Conservation (phyloP, 2,888 invertebrate species). For the Empis livida region DNA sequence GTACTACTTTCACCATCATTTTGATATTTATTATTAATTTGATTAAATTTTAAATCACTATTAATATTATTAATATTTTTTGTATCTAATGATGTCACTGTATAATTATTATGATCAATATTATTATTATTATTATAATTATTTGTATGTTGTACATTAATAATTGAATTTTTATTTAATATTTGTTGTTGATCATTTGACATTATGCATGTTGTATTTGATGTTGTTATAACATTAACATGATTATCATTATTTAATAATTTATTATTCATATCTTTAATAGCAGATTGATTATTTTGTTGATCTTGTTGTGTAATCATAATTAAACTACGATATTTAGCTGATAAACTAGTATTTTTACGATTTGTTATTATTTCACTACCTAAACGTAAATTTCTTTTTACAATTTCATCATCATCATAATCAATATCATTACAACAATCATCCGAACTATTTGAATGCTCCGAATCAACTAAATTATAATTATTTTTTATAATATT, state of each 20-base stretch:
- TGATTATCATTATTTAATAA: neutral
- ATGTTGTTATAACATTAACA: neutral
- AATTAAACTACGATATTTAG: constrained; percentile 76
- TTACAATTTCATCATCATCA: constrained; percentile 3
- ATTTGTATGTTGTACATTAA: constrained; percentile 1
- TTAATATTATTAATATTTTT: neutral
- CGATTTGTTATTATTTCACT: constrained; percentile 2
- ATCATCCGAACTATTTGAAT: constrained; percentile 8
- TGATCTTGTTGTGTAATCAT: constrained; percentile 68
- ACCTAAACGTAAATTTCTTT: neutral
- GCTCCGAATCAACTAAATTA: constrained; percentile 9
- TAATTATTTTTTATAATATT: no score
- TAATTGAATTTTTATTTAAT: neutral
- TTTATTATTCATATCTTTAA: neutral
- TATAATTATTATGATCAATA: constrained; percentile 5
- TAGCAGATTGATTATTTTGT: neutral
- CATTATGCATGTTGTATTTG: constrained; percentile 7
- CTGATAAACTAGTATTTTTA: constrained; percentile 34
- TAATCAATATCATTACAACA: neutral
- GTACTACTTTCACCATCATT: neutral
- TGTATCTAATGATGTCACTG: neutral
- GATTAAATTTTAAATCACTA: neutral
- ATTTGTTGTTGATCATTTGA: constrained; percentile 2
- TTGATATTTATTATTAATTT: neutral
- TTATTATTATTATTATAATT: neutral